A percentile compares a stretch with the other conserved stretches of the same genome.
phyloP scores from a whole-genome alignment of 2,888 invertebrate species.

The Gandaritis pyraliata region DNA sequence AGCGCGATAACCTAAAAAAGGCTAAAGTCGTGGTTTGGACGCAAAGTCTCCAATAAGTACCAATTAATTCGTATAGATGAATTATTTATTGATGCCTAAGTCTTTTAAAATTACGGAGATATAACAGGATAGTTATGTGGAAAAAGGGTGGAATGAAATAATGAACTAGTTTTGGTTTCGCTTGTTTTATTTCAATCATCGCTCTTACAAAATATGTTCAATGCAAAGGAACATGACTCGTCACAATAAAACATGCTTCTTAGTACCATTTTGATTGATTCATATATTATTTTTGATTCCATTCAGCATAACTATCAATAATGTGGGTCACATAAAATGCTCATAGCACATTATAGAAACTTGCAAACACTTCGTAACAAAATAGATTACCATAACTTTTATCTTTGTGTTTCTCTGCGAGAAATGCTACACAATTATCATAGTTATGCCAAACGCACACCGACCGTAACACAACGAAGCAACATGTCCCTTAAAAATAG shows the following conservation, averaged over 20 bases:
- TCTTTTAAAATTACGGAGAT: not conserved
- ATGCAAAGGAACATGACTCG: slow-evolving; percentile 85
- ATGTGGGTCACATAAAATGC: slow-evolving; percentile 84
- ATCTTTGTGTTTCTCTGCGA: slow-evolving; percentile 78
- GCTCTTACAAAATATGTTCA: slow-evolving; percentile 85
- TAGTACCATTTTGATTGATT: slow-evolving; percentile 84
- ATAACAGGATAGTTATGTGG: not conserved
- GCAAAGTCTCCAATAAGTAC: too few species aligned
- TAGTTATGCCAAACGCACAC: slow-evolving; percentile 83
- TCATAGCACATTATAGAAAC: slow-evolving; percentile 85
- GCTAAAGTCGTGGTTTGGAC: too few species aligned
- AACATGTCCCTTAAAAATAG: slow-evolving; percentile 86
- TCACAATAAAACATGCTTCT: slow-evolving; percentile 84
- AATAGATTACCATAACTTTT: slow-evolving; percentile 82
- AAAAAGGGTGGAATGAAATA: slow-evolving; percentile 57
- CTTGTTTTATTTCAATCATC: slow-evolving; percentile 85
- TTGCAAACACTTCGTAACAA: slow-evolving; percentile 85
- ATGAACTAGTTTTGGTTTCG: slow-evolving; percentile 78
- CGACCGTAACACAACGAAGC: slow-evolving; percentile 82
- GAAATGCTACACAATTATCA: slow-evolving; percentile 80
- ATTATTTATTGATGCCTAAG: too few species aligned
- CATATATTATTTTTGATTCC: slow-evolving; percentile 83
- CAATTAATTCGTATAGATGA: too few species aligned
- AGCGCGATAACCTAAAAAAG: too few species aligned
- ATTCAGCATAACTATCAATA: slow-evolving; percentile 85